Evolutionary conservation across 2,797 vertebrate species (phyloP), one percentile per base, ranked within the genome.

Genomic region (Neoniphon sammara): DNA sequence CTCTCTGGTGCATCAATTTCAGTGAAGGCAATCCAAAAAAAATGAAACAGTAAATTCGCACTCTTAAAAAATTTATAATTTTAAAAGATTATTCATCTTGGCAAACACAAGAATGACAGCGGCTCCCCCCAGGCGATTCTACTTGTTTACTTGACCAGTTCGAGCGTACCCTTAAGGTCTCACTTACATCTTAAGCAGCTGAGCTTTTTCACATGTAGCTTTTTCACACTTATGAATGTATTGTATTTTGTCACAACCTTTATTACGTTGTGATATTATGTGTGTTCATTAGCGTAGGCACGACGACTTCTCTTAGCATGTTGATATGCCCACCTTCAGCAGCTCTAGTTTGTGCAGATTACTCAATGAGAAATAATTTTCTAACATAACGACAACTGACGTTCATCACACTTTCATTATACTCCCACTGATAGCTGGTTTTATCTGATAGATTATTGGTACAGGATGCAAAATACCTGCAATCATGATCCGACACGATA

Each of bases 401-500:
- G 46, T 53, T 17, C 15, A 17, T 7, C 50, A 7, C 15, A 55
- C 67, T 57, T 70, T 57, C n/a, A 44, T 75, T 5, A 54, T 58
- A 44, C 39, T 39, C 7, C 17, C 7, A 59, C 7, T 39, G 10
- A 77, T 21, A 30, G n/a, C 34, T 39, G n/a, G n/a, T 73, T 74
- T 61, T 42, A 46, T 23, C 11, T 72, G 31, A 20, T 42, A 15
- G 25, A 81, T 77, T 57, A 17, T 46, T 53, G 46, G 3, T 20
- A 54, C 5, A 2, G 7, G 52, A 77, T 59, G 18, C 6, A 62
- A 69, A 81, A 65, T 21, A 52, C 27, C 18, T 65, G 49, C 12
- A 70, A 64, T 23, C 12, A 69, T 71, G 73, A 83, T 78, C 75
- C 69, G 73, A 52, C 0, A 20, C 52, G 56, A 60, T 47, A 42